These are phyloP conservation scores for Sicus ferrugineus DNA, from an alignment of 2,888 invertebrate species.

Conservation along the genomic window DNA sequence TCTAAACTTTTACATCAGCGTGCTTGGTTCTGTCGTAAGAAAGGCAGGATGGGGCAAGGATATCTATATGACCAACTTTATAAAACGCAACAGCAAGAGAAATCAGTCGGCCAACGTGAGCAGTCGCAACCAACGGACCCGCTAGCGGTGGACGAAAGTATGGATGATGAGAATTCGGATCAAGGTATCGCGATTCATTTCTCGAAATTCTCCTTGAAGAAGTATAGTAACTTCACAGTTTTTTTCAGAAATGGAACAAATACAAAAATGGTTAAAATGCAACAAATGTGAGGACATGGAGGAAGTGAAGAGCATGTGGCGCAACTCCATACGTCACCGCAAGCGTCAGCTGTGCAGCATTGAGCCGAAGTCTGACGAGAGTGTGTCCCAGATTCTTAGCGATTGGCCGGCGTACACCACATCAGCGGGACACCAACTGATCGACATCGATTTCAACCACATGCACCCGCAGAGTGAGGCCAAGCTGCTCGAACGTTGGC, in stretches of 20 bases:
- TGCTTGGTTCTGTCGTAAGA: slow-evolving; percentile 33
- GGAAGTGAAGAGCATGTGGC: slow-evolving; percentile 35
- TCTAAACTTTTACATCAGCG: slow-evolving; percentile 15
- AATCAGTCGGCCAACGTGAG: background rate
- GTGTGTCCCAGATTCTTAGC: slow-evolving; percentile 22
- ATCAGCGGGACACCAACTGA: slow-evolving; percentile 27
- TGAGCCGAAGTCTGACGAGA: slow-evolving; percentile 1
- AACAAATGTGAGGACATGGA: slow-evolving; percentile 36
- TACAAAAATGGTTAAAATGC: slow-evolving; percentile 34
- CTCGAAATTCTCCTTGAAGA: background rate
- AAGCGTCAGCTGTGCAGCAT: slow-evolving; percentile 21
- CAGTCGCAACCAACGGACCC: background rate
- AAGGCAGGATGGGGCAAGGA: slow-evolving; percentile 30
- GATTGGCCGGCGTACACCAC: slow-evolving; percentile 36
- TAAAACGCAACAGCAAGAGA: slow-evolving; percentile 28
- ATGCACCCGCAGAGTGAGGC: slow-evolving; percentile 24
- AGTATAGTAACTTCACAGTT: background rate
- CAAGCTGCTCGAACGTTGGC: slow-evolving; percentile 30
- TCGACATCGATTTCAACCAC: slow-evolving; percentile 31
- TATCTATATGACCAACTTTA: slow-evolving; percentile 30
- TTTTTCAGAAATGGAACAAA: slow-evolving; percentile 28
- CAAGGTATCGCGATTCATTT: slow-evolving; percentile 6
- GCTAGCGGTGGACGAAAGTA: background rate
- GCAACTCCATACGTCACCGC: slow-evolving; percentile 17
- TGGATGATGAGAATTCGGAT: slow-evolving; percentile 11